These are phyloP conservation scores for Mamestra configurata DNA, from an alignment of 1,140 invertebrate genomes.

Conservation along the genomic window DNA sequence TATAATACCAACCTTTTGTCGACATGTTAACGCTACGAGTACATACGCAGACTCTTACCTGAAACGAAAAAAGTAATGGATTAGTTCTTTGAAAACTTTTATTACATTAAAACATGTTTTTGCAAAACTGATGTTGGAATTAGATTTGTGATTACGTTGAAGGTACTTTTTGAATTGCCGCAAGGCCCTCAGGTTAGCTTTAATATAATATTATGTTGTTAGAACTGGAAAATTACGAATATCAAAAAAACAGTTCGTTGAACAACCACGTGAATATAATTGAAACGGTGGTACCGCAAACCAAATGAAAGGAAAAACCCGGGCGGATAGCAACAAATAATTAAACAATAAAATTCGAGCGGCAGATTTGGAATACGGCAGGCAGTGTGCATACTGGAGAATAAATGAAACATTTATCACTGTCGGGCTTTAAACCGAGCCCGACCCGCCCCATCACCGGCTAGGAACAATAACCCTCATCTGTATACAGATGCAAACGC, in stretches of 20 bases:
- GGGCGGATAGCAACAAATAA: slow-evolving; percentile 63
- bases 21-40: slow-evolving; percentile 13
- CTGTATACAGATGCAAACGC: slow-evolving; percentile 52
- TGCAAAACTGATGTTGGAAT: slow-evolving; percentile 5
- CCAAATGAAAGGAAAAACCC: slow-evolving; percentile 54
- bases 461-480: slow-evolving; percentile 56
- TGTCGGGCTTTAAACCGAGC: slow-evolving; percentile 67
- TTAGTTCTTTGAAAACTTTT: slow-evolving; percentile 12
- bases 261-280: slow-evolving; percentile 27
- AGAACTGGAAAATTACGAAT: neutral
- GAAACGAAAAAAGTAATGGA: slow-evolving; percentile 38
- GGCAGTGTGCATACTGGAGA: slow-evolving; percentile 65
- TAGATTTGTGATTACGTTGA: neutral
- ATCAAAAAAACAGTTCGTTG: slow-evolving; percentile 15
- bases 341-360: slow-evolving; percentile 68
- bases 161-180: neutral
- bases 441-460: slow-evolving; percentile 54
- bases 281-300: slow-evolving; percentile 27
- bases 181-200: neutral
- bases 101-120: slow-evolving; percentile 23
- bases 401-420: slow-evolving; percentile 83
- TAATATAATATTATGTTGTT: slow-evolving; percentile 17
- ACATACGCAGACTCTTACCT: slow-evolving; percentile 33
- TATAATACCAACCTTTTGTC: slow-evolving; percentile 31
- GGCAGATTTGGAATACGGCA: slow-evolving; percentile 66